A percentile compares a stretch with the other conserved stretches of the same genome.
Evolutionary conservation across 2,797 vertebrate genomes (phyloP).

Genomic region (Nyctibius grandis): DNA sequence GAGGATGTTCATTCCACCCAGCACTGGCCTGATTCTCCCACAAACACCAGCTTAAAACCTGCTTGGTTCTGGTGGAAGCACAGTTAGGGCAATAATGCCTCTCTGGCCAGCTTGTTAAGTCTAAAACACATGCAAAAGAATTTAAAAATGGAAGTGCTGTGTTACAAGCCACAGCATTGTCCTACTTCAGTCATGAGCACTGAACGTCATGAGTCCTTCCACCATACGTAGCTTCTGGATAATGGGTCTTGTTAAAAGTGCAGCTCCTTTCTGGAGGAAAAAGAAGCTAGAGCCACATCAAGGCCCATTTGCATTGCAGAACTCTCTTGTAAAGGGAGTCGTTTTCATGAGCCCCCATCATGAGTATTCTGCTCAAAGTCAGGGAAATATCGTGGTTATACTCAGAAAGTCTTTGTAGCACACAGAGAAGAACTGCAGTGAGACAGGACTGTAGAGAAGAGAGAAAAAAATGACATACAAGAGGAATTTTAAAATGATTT

Average conservation of each 20-base stretch:
- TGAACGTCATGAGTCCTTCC: background rate
- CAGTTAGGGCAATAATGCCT: background rate
- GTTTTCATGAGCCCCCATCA: background rate
- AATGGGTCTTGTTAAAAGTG: background rate
- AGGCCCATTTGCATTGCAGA: background rate
- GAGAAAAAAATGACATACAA: background rate
- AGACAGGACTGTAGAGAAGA: background rate
- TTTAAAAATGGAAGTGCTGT: background rate
- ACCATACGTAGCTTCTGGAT: background rate
- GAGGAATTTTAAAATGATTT: background rate
- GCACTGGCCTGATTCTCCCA: background rate
- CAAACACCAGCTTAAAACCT: background rate
- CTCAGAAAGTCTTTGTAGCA: background rate
- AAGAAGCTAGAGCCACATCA: background rate
- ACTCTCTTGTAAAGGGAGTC: background rate
- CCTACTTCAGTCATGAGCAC: background rate
- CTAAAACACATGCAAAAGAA: background rate
- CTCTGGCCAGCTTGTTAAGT: background rate
- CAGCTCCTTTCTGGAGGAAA: background rate
- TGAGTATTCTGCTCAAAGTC: background rate
- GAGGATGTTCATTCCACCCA: background rate
- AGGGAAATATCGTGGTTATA: background rate
- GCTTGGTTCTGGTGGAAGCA: background rate
- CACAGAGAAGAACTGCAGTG: background rate
- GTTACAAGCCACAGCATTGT: background rate